A percentile compares a stretch with the other conserved stretches of the same genome.
These are phyloP conservation scores for Spinus pinus DNA, from an alignment of 2,797 vertebrate genomes.

Conservation along the genomic window DNA sequence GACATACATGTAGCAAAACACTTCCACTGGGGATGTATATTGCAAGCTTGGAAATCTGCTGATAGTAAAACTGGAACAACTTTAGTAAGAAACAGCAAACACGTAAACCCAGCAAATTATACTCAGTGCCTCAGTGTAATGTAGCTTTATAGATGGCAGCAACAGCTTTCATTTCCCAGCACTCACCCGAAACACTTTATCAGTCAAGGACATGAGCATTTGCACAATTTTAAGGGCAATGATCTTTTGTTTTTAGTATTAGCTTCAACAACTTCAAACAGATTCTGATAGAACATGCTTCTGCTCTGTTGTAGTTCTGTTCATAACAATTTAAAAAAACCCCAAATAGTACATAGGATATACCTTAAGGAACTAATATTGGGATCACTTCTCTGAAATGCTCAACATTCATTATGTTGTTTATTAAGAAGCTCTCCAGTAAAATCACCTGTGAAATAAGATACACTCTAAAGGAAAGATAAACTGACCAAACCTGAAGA, in stretches of 20 bases:
- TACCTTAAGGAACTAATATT: neutral
- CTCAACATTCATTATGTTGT: neutral
- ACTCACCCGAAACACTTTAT: neutral
- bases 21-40: neutral
- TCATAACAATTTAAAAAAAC: neutral
- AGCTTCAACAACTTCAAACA: neutral
- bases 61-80: neutral
- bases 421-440: neutral
- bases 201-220: neutral
- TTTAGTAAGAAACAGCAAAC: neutral
- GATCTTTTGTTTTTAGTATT: neutral
- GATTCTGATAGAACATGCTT: neutral
- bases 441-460: neutral
- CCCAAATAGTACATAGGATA: fast-evolving
- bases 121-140: neutral
- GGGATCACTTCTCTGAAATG: neutral
- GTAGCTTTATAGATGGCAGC: neutral
- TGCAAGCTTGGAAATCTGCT: neutral
- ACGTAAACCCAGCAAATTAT: neutral
- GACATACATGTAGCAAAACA: neutral
- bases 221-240: neutral
- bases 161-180: neutral
- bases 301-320: neutral
- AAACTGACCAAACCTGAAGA: neutral
- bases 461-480: neutral